Evolutionary conservation across 1,140 invertebrate species (phyloP), one percentile per base, ranked within the genome.

Genomic region (Cotesia glomerata): DNA sequence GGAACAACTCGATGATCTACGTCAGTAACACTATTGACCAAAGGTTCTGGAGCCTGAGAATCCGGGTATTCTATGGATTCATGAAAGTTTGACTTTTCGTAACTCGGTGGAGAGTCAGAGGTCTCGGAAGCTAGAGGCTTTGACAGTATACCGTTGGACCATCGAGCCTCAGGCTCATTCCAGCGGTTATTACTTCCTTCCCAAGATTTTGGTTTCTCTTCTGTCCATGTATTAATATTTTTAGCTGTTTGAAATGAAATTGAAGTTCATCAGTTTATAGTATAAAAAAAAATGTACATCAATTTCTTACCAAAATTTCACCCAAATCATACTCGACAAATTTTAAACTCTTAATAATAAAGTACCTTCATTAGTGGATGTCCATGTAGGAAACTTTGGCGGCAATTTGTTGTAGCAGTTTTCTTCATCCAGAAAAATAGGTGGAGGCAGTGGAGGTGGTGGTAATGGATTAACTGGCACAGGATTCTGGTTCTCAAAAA

Each of bases 31-130:
- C 84, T 85, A 72, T 85, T 82, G 5, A 87, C 75, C 69, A 85
- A 76, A 69, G 85, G 81, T 65, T 86, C 85, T 76, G 82, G 81
- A 5, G 82, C 77, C 64, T 86, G 84, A 1, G 85, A 76, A 69
- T 90, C 90, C 76, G 89, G 87, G 72, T 92, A 92, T 73, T 91
- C 90, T 2, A 91, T 79, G 2, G 89, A 89, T 73, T 85, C 84
- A 8, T 77, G 77, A 63, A 88, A 88, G 68, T 85, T 84, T 58
- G 83, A 85, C 77, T 91, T 91, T 74, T 92, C 91, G 74, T 90
- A 92, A 49, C 89, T 86, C 0, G 91, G 91, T 3, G 92, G 92
- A 64, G 91, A 92, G 75, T 91, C 90, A 5, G 91, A 91, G 2
- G 90, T 91, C 78, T 91, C 89, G 0, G 80, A 79, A 0, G 84